A percentile compares a stretch with the other conserved stretches of the same genome.
phyloP scores from a whole-genome alignment of 2,113 vertebrate species.

The Oenanthe oenanthe region DNA sequence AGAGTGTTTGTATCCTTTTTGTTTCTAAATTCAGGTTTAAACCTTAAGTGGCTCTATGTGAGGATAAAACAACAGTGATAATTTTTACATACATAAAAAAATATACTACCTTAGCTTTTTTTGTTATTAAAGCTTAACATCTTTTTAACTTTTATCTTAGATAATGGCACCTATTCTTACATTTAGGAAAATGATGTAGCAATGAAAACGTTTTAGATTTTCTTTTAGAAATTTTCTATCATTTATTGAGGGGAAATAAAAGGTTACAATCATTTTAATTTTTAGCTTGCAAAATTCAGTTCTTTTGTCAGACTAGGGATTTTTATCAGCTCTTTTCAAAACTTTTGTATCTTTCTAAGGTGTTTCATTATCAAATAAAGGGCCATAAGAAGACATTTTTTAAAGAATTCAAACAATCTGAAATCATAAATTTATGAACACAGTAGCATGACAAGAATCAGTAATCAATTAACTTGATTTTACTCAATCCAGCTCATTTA shows the following conservation, averaged over 20 bases:
- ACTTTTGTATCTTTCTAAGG: not conserved
- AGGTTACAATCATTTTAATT: not conserved
- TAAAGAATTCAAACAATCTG: not conserved
- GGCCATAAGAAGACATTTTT: not conserved
- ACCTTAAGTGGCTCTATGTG: not conserved
- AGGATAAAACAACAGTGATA: not conserved
- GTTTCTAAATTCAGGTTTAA: not conserved
- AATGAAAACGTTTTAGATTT: not conserved
- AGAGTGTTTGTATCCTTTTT: not conserved
- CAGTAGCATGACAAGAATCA: not conserved
- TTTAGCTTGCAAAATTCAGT: fast-evolving
- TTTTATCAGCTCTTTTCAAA: not conserved
- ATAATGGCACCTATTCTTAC: not conserved
- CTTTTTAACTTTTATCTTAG: not conserved
- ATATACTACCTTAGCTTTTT: fast-evolving
- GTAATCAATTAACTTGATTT: not conserved
- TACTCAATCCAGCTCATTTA: not conserved
- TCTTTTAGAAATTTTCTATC: not conserved
- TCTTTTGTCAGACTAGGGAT: not conserved
- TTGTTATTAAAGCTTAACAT: not conserved
- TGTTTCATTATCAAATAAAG: not conserved
- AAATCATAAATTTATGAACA: not conserved
- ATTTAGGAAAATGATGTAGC: not conserved
- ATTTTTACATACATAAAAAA: not conserved
- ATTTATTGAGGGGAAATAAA: fast-evolving